Evolutionary conservation across 2,113 vertebrate genomes (phyloP).

Genomic region (Physeter macrocephalus): DNA sequence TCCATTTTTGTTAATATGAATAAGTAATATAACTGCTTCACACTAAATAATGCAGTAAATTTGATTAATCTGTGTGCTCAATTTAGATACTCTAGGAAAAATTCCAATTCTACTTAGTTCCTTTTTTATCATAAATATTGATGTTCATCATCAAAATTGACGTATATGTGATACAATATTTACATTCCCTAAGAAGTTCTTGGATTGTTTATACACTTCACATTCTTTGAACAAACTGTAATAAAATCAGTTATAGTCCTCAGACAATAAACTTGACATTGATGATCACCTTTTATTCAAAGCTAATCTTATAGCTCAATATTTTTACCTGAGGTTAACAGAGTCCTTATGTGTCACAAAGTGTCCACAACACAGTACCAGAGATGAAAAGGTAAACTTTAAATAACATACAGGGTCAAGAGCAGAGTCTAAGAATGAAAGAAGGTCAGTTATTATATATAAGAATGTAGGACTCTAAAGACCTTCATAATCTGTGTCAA

Average conservation of each 20-base stretch:
- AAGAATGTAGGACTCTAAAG: not conserved
- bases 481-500: not conserved
- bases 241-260: conserved; percentile 37
- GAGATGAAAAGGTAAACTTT: not conserved
- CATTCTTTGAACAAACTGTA: conserved; percentile 29
- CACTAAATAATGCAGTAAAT: conserved; percentile 58
- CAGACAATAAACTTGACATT: conserved; percentile 35
- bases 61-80: conserved; percentile 62
- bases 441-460: not conserved
- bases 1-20: conserved; percentile 62
- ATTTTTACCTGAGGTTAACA: not conserved
- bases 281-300: conserved; percentile 3
- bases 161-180: conserved; percentile 49
- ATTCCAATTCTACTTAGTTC: conserved; percentile 55
- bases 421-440: not conserved
- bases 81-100: conserved; percentile 71
- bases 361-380: not conserved
- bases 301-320: not conserved
- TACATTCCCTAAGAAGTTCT: conserved; percentile 40
- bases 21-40: conserved; percentile 54
- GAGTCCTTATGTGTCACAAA: not conserved
- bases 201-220: conserved; percentile 20
- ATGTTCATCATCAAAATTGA: conserved; percentile 58
- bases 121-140: conserved; percentile 68
- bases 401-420: not conserved